Base-by-base conservation (phyloP, 2,888 invertebrate genomes). In the Leistus spinibarbis region DNA sequence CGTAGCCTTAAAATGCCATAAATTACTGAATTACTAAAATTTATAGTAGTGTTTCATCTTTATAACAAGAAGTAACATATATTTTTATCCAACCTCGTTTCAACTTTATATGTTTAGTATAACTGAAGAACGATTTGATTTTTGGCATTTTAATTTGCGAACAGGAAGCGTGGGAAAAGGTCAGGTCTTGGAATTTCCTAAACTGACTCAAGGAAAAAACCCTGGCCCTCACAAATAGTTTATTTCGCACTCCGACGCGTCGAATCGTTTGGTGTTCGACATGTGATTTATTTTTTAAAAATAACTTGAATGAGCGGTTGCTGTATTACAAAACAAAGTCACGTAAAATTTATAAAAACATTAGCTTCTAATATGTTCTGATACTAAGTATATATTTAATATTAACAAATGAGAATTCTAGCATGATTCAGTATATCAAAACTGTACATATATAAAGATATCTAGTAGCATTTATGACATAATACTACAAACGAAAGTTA, bases 191-290 rank as follows among this genome's bases (percentile, higher is more conserved):
- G 65, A 71, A 73, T 67, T 73, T 73, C 67, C 67, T 66, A 73
- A 73, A 73, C 22, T 22, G 60, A 27, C 24, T 64, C 23, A 53
- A 73, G 73, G 73, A 73, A 67, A 54, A 67, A 73, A 73, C 73
- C 73, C 73, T 73, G 73, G 73, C 73, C 73, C 73, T 73, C 73
- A 73, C 17, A 16, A 56, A 20, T 40, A 40, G 40, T 67, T 73
- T 67, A 73, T 53, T 73, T 73, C 67, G 65, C 62, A 67, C 73
- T 4, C 54, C 65, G 67, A 62, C 67, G 23, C 56, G 62, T 60
- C 57, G 23, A 65, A 53, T 40, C 20, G 16, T 66, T 62, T 62
- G 64, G 16, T 64, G 22, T 23, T 64, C 27, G 17, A 60, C 60
- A 60, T 60, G 60, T 60, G 60, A 57, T 10, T 40, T 60, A 16